Evolutionary conservation across 2,888 invertebrate genomes (phyloP).

Genomic region (Brachylomia viminalis): DNA sequence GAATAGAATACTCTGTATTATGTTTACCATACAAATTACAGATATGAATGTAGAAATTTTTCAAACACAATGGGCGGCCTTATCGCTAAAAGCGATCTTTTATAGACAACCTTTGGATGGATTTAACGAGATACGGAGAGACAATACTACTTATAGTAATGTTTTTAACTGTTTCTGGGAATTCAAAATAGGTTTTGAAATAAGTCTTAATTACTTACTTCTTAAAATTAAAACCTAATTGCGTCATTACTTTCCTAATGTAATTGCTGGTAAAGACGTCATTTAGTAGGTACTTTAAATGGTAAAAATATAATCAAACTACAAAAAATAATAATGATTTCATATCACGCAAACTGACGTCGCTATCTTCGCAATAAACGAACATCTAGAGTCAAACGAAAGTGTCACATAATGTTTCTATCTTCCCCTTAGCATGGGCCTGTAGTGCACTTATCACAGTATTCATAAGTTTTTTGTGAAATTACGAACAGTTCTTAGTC

Average conservation of each 20-base stretch:
- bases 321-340: slow-evolving; percentile 21
- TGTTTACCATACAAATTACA: neutral
- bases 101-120: neutral
- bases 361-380: neutral
- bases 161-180: neutral
- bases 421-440: neutral
- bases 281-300: neutral
- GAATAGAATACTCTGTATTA: neutral
- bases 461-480: neutral
- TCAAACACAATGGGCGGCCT: neutral
- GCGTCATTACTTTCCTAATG: neutral
- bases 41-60: neutral
- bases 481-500: neutral
- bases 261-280: slow-evolving; percentile 3
- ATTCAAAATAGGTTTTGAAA: neutral
- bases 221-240: neutral
- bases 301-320: slow-evolving; percentile 1
- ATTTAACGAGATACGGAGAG: neutral
- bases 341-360: slow-evolving; percentile 33
- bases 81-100: neutral
- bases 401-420: slow-evolving; percentile 11
- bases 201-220: neutral
- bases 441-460: neutral
- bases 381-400: neutral
- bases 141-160: neutral